Evolutionary conservation across 2,888 invertebrate species (phyloP).

Genomic region (Plebejus argus): DNA sequence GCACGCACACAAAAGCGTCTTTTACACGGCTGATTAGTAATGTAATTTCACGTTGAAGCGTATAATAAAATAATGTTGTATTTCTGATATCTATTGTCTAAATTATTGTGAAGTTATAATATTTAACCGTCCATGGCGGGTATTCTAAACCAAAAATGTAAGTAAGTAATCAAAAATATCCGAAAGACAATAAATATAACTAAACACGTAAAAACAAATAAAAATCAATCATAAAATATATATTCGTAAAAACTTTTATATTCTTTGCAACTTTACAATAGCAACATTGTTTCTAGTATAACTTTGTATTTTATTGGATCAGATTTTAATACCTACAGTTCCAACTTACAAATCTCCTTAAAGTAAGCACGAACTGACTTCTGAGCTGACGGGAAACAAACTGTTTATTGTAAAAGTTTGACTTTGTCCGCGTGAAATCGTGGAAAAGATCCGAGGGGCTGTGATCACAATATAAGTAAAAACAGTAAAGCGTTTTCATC

Average conservation of each 20-base stretch:
- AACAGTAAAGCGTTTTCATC: neutral
- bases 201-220: neutral
- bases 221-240: neutral
- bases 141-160: no score
- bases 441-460: constrained; percentile 35
- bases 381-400: constrained; percentile 43
- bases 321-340: constrained; percentile 14
- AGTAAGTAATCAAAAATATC: no score
- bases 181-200: no score
- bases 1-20: no score
- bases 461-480: neutral
- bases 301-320: constrained; percentile 1
- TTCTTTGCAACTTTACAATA: neutral
- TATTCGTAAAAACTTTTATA: neutral
- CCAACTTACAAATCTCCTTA: constrained; percentile 30
- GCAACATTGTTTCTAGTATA: neutral
- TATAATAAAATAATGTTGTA: no score
- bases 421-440: constrained; percentile 38
- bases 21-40: no score
- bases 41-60: no score
- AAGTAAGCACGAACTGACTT: constrained; percentile 34
- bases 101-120: no score
- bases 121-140: no score
- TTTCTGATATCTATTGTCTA: no score
- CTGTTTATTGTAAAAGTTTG: constrained; percentile 50